Base-by-base conservation (phyloP, 2,888 invertebrate species). In the Omphaloscelis lunosa region DNA sequence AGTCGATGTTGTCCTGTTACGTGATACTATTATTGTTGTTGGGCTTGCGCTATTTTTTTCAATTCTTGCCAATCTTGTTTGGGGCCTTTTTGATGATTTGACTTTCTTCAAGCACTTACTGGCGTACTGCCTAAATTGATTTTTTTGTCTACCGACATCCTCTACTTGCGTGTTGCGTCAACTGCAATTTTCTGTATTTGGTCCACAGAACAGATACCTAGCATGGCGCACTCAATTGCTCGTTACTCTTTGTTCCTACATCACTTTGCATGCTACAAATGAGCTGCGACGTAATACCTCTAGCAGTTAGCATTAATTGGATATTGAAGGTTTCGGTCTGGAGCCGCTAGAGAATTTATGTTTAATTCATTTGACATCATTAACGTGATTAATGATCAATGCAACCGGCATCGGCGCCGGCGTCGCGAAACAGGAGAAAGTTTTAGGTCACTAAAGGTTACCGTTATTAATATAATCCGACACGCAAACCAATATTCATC, bases 391-490 rank as follows among this genome's bases (percentile, higher is more conserved):
- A 90, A 93, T 92, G 89, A 80, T 75, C 80, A 75, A 79, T 81
- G 79, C 71, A 83, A 82, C 83, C 80, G 86, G 89, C 86, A 78
- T 56, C 58, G 59, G 72, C 86, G 85, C 85, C 79, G 78, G 87
- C 88, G 84, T 85, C 90, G 88, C 86, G 75, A 90, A 91, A 86
- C 85, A 88, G 86, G 90, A 91, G 94, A 93, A 93, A 93, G 92
- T 89, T 87, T 84, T 83, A 83, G 90, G 90, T 90, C 89, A 88
- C 80, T 80, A 72, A 80, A 89, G 91, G 90, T 92, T 90, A 89
- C 80, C 82, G 85, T 88, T 90, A 93, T 92, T 90, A 92, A 92
- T 92, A 91, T 91, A 90, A 86, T 89, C 86, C 82, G 90, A 90
- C 91, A 92, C 90, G 89, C 89, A 80, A 91, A 91, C 91, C 90